phyloP scores from a whole-genome alignment of 2,888 invertebrate species.

The Hyalella azteca region DNA sequence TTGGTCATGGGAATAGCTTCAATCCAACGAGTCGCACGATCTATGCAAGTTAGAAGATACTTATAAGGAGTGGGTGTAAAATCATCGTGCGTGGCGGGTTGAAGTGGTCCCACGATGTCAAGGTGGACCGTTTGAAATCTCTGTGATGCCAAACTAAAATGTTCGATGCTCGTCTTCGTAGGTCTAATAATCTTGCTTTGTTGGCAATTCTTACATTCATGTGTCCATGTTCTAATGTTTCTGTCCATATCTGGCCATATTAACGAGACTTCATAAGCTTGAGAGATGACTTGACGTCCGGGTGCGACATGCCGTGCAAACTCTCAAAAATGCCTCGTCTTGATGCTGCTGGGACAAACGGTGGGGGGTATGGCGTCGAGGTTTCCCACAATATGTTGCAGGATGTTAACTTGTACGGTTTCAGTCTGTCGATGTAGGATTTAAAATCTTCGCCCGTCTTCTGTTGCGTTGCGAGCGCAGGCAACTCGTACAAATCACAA shows the following conservation, averaged over 20 bases:
- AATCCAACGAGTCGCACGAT: conserved; percentile 62
- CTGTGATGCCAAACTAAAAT: not conserved
- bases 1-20: conserved; percentile 62
- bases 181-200: not conserved
- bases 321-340: too few relatives aligned
- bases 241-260: not conserved
- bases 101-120: conserved; percentile 26
- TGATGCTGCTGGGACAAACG: too few relatives aligned
- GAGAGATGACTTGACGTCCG: too few relatives aligned
- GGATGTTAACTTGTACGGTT: too few relatives aligned
- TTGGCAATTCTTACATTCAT: conserved; percentile 1
- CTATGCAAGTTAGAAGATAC: conserved; percentile 1
- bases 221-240: not conserved
- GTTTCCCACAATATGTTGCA: too few relatives aligned
- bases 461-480: not conserved
- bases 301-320: too few relatives aligned
- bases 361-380: too few relatives aligned
- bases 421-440: too few relatives aligned
- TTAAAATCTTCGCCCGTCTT: conserved; percentile 28
- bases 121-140: conserved; percentile 30
- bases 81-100: not conserved
- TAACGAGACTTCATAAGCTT: too few relatives aligned
- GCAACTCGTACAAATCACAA: not conserved
- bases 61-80: not conserved
- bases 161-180: not conserved